Evolutionary conservation across 2,888 invertebrate genomes (phyloP).

Genomic region (Augochlorella aurata): DNA sequence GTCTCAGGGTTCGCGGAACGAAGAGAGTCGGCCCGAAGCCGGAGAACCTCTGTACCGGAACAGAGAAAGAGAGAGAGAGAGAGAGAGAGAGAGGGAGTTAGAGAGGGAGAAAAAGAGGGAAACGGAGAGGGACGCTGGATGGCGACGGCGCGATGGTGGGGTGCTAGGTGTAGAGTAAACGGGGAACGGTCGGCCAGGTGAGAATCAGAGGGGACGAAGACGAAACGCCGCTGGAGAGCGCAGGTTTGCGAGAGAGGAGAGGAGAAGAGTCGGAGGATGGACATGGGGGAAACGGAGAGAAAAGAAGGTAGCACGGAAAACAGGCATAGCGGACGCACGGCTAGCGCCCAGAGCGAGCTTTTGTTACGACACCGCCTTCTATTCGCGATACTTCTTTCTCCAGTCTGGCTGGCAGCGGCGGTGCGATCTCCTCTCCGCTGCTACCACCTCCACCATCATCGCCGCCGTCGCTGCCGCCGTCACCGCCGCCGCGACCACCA

Average conservation of each 20-base stretch:
- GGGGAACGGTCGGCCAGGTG: constrained; percentile 33
- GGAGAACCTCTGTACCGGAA: too few relatives aligned
- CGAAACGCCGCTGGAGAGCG: constrained; percentile 42
- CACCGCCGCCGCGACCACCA: constrained; percentile 26
- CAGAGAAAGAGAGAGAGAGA: constrained; percentile 13
- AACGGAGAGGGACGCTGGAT: constrained; percentile 17
- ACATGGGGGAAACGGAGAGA: background rate
- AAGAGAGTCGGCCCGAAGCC: constrained; percentile 9
- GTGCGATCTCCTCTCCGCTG: constrained; percentile 37
- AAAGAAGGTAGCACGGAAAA: constrained; percentile 15
- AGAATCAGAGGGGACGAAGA: constrained; percentile 22
- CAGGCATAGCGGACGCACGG: constrained; percentile 32
- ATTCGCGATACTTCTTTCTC: constrained; percentile 62
- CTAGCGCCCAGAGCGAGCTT: constrained; percentile 51
- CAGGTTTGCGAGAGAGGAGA: constrained; percentile 33
- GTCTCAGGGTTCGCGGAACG: constrained; percentile 22
- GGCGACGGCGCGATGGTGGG: constrained; percentile 18
- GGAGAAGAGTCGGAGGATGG: constrained; percentile 7
- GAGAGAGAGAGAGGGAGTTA: constrained; percentile 23
- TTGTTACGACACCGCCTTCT: constrained; percentile 57
- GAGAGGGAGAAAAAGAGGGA: constrained; percentile 16
- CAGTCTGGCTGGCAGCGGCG: constrained; percentile 43
- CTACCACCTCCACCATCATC: constrained; percentile 12
- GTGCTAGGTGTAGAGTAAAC: constrained; percentile 19
- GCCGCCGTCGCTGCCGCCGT: background rate